Evolutionary conservation across 2,113 vertebrate genomes (phyloP).

Genomic region (Gracilinanus agilis): DNA sequence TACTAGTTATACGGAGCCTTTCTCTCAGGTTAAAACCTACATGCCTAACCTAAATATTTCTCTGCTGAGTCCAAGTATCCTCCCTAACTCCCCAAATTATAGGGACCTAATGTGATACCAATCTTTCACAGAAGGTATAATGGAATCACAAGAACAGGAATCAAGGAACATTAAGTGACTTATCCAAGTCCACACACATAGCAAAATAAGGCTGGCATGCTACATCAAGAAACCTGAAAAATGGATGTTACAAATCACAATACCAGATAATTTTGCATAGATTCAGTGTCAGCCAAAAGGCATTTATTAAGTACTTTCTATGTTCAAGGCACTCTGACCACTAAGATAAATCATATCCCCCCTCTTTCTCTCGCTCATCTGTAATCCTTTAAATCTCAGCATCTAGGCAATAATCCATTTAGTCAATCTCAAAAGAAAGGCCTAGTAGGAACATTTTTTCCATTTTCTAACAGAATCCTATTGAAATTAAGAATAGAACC

Average conservation of each 20-base stretch:
- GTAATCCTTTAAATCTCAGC: neutral
- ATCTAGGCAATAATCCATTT: neutral
- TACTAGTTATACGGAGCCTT: neutral
- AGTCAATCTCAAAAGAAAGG: conserved; percentile 1
- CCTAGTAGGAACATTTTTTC: neutral
- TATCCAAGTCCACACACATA: neutral
- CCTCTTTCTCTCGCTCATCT: too few species aligned
- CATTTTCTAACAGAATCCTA: conserved; percentile 30
- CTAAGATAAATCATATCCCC: neutral
- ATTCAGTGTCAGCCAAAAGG: neutral
- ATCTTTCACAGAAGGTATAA: neutral
- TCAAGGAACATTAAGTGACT: neutral
- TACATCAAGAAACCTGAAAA: neutral
- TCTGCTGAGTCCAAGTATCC: neutral
- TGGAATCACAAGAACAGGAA: neutral
- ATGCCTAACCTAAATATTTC: neutral
- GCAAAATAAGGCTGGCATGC: neutral
- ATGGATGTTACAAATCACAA: neutral
- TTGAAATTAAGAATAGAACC: neutral
- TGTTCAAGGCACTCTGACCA: neutral
- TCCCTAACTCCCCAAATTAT: neutral
- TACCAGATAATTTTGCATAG: neutral
- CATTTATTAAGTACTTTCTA: neutral
- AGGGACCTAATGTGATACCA: neutral
- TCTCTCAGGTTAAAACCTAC: neutral